Evolutionary conservation across 2,797 vertebrate species (phyloP).

Genomic region (Gambusia yucatana): DNA sequence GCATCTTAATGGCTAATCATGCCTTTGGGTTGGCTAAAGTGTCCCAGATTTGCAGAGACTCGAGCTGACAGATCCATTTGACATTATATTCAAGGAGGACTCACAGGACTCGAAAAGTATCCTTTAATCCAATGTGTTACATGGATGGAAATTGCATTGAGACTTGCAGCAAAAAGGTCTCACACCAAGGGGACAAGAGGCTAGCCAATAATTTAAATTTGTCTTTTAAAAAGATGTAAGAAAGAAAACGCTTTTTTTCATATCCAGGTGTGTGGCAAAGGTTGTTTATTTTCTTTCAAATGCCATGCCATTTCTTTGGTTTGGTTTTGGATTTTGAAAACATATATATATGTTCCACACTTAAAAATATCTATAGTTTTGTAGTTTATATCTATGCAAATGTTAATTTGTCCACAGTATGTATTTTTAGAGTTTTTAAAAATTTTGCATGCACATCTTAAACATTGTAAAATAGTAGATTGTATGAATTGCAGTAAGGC

Average conservation of each 20-base stretch:
- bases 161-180: conserved; percentile 26
- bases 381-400: neutral
- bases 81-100: conserved; percentile 61
- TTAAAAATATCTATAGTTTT: neutral
- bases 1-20: conserved; percentile 58
- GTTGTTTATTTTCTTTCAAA: neutral
- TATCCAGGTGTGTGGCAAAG: neutral
- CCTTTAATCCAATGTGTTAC: conserved; percentile 61
- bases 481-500: neutral
- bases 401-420: neutral
- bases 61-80: conserved; percentile 70
- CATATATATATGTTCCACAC: neutral
- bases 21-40: conserved; percentile 51
- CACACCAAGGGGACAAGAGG: conserved; percentile 16
- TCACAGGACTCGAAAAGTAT: conserved; percentile 54
- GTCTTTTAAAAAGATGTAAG: neutral
- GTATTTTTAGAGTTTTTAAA: neutral
- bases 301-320: neutral
- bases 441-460: neutral
- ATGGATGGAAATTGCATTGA: conserved; percentile 46
- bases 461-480: neutral
- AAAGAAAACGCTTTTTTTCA: neutral
- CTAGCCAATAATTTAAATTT: conserved; percentile 15
- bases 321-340: no score
- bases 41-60: conserved; percentile 64